phyloP scores from a whole-genome alignment of 2,888 invertebrate genomes.

The Pandemis heparana region DNA sequence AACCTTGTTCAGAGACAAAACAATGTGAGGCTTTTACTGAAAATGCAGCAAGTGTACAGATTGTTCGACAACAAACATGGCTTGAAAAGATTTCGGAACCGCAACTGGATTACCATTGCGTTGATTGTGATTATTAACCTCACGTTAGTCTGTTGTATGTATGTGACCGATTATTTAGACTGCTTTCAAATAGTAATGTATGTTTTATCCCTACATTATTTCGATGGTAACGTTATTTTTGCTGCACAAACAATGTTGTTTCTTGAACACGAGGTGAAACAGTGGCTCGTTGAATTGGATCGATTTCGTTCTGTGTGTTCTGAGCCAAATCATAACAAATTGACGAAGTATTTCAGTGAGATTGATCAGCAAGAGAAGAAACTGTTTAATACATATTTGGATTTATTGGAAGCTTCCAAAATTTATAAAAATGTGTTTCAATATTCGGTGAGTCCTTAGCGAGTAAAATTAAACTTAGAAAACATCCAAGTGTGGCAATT shows the following conservation, averaged over 20 bases:
- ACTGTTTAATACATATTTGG: background rate
- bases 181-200: background rate
- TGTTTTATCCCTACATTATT: background rate
- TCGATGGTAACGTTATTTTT: constrained; percentile 18
- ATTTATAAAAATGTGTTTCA: background rate
- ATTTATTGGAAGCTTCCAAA: constrained; percentile 4
- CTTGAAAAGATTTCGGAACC: background rate
- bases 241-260: background rate
- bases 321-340: background rate
- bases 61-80: background rate
- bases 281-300: background rate
- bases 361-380: background rate
- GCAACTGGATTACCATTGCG: background rate
- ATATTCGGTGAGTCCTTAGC: background rate
- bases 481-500: no score
- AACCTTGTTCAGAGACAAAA: background rate
- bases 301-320: background rate
- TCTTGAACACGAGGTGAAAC: background rate
- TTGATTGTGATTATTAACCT: background rate
- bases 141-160: background rate
- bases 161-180: background rate
- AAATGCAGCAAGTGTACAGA: constrained; percentile 11
- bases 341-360: constrained; percentile 4
- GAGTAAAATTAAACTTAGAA: no score
- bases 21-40: constrained; percentile 5